Conservation (phyloP, 2,113 vertebrate genomes). For the Brachyhypopomus occidentalis region DNA sequence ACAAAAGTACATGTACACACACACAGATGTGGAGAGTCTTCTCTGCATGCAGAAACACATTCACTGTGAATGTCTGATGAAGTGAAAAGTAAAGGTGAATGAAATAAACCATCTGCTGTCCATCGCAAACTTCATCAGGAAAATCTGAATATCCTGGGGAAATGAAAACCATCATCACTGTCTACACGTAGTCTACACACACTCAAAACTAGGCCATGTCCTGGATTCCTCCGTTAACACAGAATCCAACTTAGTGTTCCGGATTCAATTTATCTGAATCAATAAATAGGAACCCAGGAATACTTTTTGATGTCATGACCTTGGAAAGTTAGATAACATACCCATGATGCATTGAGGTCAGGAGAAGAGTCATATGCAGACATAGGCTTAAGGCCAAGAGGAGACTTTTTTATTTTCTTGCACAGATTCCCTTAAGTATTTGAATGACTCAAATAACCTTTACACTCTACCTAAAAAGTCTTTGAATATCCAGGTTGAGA, state of each 20-base stretch:
- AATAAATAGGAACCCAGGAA: too few species aligned
- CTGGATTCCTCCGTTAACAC: neutral
- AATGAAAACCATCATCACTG: neutral
- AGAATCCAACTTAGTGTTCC: neutral
- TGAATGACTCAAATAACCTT: too few species aligned
- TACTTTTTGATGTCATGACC: too few species aligned
- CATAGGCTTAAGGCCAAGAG: too few species aligned
- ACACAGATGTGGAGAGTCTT: slow-evolving; percentile 33
- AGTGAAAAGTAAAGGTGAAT: slow-evolving; percentile 52
- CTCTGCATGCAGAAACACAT: slow-evolving; percentile 42
- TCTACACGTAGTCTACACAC: neutral
- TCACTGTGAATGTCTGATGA: slow-evolving; percentile 34
- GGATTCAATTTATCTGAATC: neutral
- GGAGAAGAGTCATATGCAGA: too few species aligned
- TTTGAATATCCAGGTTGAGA: too few species aligned
- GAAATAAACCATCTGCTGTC: slow-evolving; percentile 61
- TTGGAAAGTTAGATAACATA: too few species aligned
- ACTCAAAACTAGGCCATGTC: neutral
- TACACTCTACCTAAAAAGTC: too few species aligned
- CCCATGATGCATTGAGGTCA: too few species aligned
- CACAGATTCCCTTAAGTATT: too few species aligned
- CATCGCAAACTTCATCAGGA: slow-evolving; percentile 45
- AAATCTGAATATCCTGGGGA: neutral
- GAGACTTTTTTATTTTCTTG: too few species aligned
- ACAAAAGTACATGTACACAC: neutral